Evolutionary conservation across 2,113 vertebrate genomes (phyloP).

Genomic region (Tiliqua scincoides): DNA sequence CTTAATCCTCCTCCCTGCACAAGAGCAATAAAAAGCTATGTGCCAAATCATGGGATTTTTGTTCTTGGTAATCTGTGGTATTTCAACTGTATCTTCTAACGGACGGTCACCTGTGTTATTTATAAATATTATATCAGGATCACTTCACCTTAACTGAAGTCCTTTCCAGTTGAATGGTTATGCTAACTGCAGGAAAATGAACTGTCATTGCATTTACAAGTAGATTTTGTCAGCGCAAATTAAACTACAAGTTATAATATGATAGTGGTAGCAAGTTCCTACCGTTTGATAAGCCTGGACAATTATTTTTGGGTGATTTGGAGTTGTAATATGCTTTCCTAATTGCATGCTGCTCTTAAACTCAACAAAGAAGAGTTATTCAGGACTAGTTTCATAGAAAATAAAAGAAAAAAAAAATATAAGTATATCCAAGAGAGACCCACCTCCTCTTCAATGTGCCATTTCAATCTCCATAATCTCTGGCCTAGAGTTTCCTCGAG

Average conservation of each 20-base stretch:
- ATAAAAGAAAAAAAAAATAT: not conserved
- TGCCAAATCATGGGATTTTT: not conserved
- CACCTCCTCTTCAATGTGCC: not conserved
- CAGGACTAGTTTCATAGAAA: not conserved
- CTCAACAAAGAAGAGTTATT: not conserved
- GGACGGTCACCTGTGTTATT: slow-evolving; percentile 3
- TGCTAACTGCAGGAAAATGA: not conserved
- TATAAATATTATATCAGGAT: slow-evolving; percentile 13
- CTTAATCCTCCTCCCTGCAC: not conserved
- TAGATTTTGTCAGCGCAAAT: not conserved
- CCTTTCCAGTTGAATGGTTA: slow-evolving; percentile 19
- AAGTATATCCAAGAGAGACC: not conserved
- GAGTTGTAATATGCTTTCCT: not conserved
- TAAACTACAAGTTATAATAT: not conserved
- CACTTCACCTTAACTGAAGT: not conserved
- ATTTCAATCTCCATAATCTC: not conserved
- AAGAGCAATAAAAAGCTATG: slow-evolving; percentile 1
- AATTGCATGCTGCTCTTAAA: not conserved
- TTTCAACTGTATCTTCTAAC: slow-evolving; percentile 7
- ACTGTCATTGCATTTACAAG: not conserved
- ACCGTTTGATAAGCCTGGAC: not conserved
- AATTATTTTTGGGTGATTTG: not conserved
- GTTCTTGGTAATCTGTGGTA: not conserved
- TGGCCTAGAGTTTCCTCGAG: not conserved
- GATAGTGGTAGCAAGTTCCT: not conserved